A percentile compares a stretch with the other conserved stretches of the same genome.
Evolutionary conservation across 1,140 invertebrate species (phyloP).

Genomic region (Rhopalosiphum maidis): DNA sequence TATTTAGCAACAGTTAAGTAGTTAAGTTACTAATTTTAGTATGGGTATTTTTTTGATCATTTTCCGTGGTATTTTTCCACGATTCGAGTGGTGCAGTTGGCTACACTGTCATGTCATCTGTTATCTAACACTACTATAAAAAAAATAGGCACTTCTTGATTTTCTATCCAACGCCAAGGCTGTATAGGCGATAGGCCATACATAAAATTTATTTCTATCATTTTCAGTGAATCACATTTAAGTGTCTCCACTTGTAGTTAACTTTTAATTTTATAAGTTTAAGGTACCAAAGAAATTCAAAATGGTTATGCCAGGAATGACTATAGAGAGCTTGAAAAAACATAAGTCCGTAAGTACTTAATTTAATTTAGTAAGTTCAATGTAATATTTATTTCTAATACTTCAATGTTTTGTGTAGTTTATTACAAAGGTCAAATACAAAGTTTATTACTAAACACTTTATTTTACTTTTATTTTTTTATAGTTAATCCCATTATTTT

Average conservation of each 20-base stretch:
- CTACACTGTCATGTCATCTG: slow-evolving; percentile 37
- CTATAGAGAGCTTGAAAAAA: slow-evolving; percentile 55
- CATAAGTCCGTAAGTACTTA: slow-evolving; percentile 53
- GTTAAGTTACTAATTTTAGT: no score
- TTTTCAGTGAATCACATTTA: neutral
- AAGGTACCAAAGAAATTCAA: neutral
- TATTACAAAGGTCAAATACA: slow-evolving; percentile 35
- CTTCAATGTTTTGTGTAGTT: neutral
- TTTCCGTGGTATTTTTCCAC: no score
- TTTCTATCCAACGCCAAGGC: neutral
- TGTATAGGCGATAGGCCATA: neutral
- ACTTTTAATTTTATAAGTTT: neutral
- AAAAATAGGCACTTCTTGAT: neutral
- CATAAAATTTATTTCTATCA: neutral
- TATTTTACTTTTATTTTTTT: slow-evolving; percentile 55
- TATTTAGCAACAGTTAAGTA: no score
- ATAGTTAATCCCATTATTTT: slow-evolving; percentile 80
- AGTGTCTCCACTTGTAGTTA: neutral
- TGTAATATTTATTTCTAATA: neutral
- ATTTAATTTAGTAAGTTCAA: no score
- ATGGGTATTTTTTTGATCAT: no score
- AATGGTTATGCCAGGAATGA: slow-evolving; percentile 57
- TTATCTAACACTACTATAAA: slow-evolving; percentile 32
- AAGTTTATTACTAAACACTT: neutral
- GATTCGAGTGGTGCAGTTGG: neutral